phyloP scores from a whole-genome alignment of 2,113 vertebrate genomes.

The Ondatra zibethicus region DNA sequence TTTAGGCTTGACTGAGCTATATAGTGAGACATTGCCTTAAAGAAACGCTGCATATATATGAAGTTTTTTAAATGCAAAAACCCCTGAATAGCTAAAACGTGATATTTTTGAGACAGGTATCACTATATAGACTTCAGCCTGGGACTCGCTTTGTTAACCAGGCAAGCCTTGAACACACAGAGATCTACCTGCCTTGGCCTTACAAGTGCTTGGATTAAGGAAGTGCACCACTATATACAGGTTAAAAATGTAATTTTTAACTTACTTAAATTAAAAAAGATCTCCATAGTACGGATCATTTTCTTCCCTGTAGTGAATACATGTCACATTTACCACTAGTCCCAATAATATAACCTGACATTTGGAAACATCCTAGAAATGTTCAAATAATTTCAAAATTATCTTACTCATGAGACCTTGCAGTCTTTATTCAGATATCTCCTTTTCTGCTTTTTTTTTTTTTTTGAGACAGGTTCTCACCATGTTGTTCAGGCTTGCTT shows the following conservation, averaged over 20 bases:
- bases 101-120: background rate
- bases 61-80: background rate
- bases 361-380: background rate
- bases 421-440: background rate
- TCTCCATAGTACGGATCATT: background rate
- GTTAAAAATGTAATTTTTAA: background rate
- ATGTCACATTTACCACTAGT: background rate
- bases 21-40: background rate
- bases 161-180: background rate
- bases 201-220: background rate
- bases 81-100: background rate
- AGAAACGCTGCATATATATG: background rate
- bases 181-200: background rate
- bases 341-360: background rate
- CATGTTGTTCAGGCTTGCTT: background rate
- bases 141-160: background rate
- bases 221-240: background rate
- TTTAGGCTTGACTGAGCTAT: background rate
- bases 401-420: background rate
- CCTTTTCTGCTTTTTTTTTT: background rate
- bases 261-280: background rate
- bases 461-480: background rate
- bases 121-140: background rate
- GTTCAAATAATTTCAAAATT: background rate
- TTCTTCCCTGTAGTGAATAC: background rate